Percentiles rank a stretch among this genome's conserved stretches.
phyloP scores from a whole-genome alignment of 2,888 invertebrate genomes.

The Orthonychiurus folsomi region DNA sequence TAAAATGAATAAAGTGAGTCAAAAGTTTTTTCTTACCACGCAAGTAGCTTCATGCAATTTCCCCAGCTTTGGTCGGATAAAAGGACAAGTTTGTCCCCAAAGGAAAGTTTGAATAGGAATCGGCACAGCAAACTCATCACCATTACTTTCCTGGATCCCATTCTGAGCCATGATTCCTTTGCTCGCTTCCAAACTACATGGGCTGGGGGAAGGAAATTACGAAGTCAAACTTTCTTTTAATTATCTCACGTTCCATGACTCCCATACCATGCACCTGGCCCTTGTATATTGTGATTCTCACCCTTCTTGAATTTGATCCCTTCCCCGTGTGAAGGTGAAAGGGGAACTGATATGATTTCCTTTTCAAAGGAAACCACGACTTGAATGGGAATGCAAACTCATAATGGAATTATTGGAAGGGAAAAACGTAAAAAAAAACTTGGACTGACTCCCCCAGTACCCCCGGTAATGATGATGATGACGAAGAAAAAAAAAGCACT shows the following conservation, averaged over 20 bases:
- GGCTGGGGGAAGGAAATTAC: too few relatives aligned
- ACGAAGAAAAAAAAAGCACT: neutral
- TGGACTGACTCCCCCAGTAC: neutral
- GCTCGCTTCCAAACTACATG: too few relatives aligned
- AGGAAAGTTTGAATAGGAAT: constrained; percentile 94
- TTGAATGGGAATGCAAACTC: neutral
- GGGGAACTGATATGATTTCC: too few relatives aligned
- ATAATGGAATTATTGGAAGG: neutral
- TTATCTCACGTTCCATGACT: too few relatives aligned
- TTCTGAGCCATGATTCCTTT: neutral
- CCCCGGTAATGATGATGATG: neutral
- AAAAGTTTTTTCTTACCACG: constrained; percentile 61
- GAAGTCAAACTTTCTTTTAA: too few relatives aligned
- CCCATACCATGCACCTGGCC: too few relatives aligned
- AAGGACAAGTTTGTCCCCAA: constrained; percentile 96
- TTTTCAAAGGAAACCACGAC: too few relatives aligned
- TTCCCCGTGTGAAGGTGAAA: too few relatives aligned
- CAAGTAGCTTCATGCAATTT: constrained; percentile 95
- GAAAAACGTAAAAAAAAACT: neutral
- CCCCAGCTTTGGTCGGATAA: constrained; percentile 87
- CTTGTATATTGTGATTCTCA: too few relatives aligned
- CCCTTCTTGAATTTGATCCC: too few relatives aligned
- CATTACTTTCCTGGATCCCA: too few relatives aligned
- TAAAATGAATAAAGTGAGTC: neutral
- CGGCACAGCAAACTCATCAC: constrained; percentile 62